Percentiles rank a stretch among this genome's conserved stretches.
Evolutionary conservation across 2,888 invertebrate species (phyloP).

Genomic region (Perizoma flavofasciatum): DNA sequence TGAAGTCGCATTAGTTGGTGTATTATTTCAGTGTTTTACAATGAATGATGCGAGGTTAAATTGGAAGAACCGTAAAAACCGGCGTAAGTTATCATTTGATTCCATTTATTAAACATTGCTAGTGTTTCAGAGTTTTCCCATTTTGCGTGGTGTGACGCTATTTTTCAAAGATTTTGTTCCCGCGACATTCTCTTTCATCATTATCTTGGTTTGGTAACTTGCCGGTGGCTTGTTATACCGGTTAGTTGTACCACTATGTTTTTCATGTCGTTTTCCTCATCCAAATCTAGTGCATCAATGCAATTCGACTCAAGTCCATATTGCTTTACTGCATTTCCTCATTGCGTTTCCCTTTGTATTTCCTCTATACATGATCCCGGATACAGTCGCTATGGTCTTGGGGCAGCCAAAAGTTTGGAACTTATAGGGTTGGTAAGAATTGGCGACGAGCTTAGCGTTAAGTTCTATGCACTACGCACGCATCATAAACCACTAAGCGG

Average conservation of each 20-base stretch:
- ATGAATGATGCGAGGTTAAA: constrained; percentile 11
- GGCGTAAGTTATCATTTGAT: not conserved
- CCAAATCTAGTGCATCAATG: constrained; percentile 1
- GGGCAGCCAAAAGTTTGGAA: too few species aligned
- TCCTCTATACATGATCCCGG: too few species aligned
- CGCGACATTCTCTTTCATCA: constrained; percentile 4
- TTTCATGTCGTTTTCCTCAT: constrained; percentile 15
- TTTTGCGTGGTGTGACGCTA: not conserved
- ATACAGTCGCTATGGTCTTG: too few species aligned
- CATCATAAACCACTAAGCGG: constrained; percentile 25
- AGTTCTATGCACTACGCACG: constrained; percentile 20
- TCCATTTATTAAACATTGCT: not conserved
- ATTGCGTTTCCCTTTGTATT: too few species aligned
- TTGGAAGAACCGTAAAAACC: constrained; percentile 1
- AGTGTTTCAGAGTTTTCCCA: not conserved
- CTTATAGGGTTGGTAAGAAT: too few species aligned
- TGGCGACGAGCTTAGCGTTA: too few species aligned
- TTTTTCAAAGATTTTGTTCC: not conserved
- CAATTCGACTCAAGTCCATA: not conserved
- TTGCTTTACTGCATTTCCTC: not conserved
- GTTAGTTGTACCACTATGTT: constrained; percentile 7
- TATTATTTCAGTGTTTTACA: constrained; percentile 8
- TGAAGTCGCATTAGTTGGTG: not conserved
- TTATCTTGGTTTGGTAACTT: constrained; percentile 3
- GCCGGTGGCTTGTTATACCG: constrained; percentile 4